phyloP scores from a whole-genome alignment of 2,888 invertebrate genomes.

The Lypha dubia region DNA sequence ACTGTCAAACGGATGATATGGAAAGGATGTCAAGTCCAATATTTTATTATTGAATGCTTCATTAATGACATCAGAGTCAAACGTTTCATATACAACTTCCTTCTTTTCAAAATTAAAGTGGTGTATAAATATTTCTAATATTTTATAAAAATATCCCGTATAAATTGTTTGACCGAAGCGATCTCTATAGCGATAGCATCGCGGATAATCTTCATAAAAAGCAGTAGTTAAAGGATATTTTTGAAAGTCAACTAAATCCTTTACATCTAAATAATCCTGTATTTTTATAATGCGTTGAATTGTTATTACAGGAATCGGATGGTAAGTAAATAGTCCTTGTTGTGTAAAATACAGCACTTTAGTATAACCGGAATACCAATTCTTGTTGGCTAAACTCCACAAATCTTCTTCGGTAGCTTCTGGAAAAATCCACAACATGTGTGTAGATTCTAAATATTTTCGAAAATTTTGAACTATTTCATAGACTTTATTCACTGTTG shows the following conservation, averaged over 20 bases:
- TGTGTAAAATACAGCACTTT: conserved; percentile 27
- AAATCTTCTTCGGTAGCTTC: background rate
- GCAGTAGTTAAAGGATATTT: conserved; percentile 23
- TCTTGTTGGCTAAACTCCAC: background rate
- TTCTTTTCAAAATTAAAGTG: conserved; percentile 22
- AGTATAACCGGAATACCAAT: conserved; percentile 32
- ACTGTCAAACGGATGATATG: background rate
- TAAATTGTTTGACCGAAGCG: background rate
- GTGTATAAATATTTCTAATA: conserved; percentile 12
- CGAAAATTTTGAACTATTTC: background rate
- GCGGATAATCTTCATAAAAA: background rate
- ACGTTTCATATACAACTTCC: background rate
- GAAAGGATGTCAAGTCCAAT: background rate
- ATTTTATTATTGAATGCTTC: background rate
- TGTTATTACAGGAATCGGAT: background rate
- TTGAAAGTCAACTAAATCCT: conserved; percentile 18
- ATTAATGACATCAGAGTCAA: background rate
- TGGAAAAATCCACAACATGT: conserved; percentile 43
- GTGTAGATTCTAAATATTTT: background rate
- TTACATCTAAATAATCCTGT: background rate
- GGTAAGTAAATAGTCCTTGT: conserved; percentile 3
- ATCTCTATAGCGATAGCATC: conserved; percentile 6
- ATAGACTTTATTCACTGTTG: background rate
- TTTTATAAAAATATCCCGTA: conserved; percentile 40
- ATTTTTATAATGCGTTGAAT: conserved; percentile 1